Evolutionary conservation across 2,888 invertebrate species (phyloP).

Genomic region (Exocentrus adspersus): DNA sequence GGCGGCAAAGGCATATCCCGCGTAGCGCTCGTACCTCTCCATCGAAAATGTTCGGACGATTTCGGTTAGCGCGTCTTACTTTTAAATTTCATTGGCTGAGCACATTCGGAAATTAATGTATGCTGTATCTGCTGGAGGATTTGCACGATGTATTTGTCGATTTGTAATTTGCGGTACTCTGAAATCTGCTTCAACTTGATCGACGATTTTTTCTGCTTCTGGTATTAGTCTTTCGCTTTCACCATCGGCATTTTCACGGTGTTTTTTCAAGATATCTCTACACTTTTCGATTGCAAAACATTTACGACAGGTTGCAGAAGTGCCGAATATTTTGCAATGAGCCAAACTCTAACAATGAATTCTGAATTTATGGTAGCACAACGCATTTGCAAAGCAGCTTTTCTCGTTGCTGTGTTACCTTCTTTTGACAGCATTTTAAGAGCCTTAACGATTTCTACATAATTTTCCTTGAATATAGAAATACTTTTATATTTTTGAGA

Average conservation of each 20-base stretch:
- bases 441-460: neutral
- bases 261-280: neutral
- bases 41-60: no score
- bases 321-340: constrained; percentile 19
- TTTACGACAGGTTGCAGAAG: constrained; percentile 26
- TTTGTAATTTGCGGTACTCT: neutral
- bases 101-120: no score
- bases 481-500: no score
- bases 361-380: constrained; percentile 2
- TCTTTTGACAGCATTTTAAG: constrained; percentile 16
- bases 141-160: neutral
- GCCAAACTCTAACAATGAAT: constrained; percentile 1
- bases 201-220: neutral
- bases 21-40: no score
- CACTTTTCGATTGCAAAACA: neutral
- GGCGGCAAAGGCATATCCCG: no score
- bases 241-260: neutral
- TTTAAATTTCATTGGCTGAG: no score
- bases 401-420: constrained; percentile 5
- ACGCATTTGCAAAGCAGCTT: neutral
- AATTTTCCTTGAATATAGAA: constrained; percentile 6
- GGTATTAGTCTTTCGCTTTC: neutral
- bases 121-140: neutral
- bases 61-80: no score
- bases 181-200: neutral